Percentiles rank a stretch among this genome's conserved stretches.
Conservation (phyloP, 2,113 vertebrate species). For the Fregata magnificens region DNA sequence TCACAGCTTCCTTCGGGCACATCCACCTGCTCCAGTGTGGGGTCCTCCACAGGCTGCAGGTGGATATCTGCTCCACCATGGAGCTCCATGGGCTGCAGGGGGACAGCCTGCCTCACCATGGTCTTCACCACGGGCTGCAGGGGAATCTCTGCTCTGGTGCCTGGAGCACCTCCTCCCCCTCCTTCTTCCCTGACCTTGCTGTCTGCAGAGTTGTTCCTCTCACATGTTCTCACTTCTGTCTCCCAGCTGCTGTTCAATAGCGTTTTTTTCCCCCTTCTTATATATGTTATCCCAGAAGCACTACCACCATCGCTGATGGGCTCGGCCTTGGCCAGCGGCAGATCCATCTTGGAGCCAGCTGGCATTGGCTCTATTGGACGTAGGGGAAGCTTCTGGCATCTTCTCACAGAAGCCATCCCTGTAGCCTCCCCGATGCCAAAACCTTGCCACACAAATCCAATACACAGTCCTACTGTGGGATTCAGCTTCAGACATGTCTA, state of each 20-base stretch:
- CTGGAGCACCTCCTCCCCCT: neutral
- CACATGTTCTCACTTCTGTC: neutral
- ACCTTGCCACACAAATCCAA: neutral
- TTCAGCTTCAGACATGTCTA: neutral
- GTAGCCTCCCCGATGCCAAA: neutral
- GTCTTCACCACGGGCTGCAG: neutral
- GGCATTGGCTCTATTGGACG: neutral
- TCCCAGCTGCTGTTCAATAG: neutral
- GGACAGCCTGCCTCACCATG: neutral
- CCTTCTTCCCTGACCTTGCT: neutral
- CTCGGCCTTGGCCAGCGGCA: neutral
- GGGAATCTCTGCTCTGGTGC: neutral
- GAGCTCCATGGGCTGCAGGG: neutral
- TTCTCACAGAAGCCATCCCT: neutral
- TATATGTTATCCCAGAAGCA: neutral
- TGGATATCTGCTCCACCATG: neutral
- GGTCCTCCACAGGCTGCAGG: neutral
- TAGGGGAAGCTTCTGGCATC: neutral
- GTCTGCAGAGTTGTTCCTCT: neutral
- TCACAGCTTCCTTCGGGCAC: neutral
- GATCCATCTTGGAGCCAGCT: neutral
- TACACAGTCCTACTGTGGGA: neutral
- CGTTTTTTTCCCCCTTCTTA: neutral
- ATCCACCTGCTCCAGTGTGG: neutral
- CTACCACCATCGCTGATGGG: neutral